Percentiles rank a stretch among this genome's conserved stretches.
Conservation (phyloP, 1,140 invertebrate species). For the Chionoecetes opilio region DNA sequence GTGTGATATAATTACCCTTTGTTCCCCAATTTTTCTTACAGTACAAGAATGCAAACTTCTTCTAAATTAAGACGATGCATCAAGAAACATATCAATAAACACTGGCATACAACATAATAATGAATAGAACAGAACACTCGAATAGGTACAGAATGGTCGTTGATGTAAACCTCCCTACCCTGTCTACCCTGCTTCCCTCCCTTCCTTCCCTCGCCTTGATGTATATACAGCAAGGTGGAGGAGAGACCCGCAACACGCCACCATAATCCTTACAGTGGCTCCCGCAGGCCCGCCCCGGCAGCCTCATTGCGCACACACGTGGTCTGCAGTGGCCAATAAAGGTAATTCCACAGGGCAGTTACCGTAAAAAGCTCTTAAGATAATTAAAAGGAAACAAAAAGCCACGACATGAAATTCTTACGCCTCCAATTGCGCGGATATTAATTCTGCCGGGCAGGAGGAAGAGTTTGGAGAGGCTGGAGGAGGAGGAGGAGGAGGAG, state of each 20-base stretch:
- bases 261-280: not conserved
- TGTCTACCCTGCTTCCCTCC: no score
- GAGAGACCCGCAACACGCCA: not conserved
- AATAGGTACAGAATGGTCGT: no score
- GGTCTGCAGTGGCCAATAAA: not conserved
- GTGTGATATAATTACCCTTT: no score
- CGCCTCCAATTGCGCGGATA: conserved; percentile 14
- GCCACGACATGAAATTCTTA: conserved; percentile 13
- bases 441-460: not conserved
- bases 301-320: not conserved
- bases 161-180: no score
- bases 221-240: no score
- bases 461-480: not conserved
- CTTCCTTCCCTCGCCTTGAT: no score
- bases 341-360: not conserved
- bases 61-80: no score
- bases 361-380: conserved; percentile 21
- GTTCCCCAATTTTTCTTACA: no score
- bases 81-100: no score
- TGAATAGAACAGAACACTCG: no score
- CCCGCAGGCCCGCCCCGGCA: not conserved
- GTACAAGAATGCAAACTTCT: no score
- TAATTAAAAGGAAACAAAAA: conserved; percentile 23
- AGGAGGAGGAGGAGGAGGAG: not conserved
- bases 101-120: no score